Evolutionary conservation across 2,797 vertebrate species (phyloP).

Genomic region (Typhlichthys subterraneus): DNA sequence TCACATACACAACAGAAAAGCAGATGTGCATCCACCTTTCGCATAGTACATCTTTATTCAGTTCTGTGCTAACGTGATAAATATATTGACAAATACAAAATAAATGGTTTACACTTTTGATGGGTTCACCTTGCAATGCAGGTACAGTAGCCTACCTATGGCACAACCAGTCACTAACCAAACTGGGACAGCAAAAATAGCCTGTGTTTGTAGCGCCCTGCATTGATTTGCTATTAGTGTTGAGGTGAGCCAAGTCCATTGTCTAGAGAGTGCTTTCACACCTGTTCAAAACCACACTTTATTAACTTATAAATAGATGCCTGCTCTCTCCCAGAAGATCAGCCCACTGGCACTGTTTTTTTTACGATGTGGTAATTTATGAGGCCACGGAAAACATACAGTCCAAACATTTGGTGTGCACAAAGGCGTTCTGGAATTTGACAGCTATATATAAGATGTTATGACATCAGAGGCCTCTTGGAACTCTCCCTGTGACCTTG

Average conservation of each 20-base stretch:
- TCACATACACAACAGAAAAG: too few species aligned
- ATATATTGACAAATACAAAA: too few species aligned
- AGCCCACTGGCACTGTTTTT: slow-evolving; percentile 31
- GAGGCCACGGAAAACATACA: slow-evolving; percentile 27
- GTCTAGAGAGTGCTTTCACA: slow-evolving; percentile 67
- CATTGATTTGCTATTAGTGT: slow-evolving; percentile 62
- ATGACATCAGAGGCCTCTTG: slow-evolving; percentile 8
- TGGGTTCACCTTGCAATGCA: neutral
- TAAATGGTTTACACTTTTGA: too few species aligned
- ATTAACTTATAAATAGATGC: slow-evolving; percentile 74
- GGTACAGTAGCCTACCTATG: slow-evolving; percentile 4
- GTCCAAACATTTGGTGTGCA: slow-evolving; percentile 18
- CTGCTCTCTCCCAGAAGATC: slow-evolving; percentile 18
- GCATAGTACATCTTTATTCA: too few species aligned
- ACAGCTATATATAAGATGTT: slow-evolving; percentile 7
- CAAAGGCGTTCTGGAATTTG: slow-evolving; percentile 21
- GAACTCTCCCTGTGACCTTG: slow-evolving; percentile 28
- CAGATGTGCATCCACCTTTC: too few species aligned
- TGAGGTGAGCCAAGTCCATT: slow-evolving; percentile 66
- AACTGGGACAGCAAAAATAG: slow-evolving; percentile 51
- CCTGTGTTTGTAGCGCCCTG: slow-evolving; percentile 26
- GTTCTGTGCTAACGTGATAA: too few species aligned
- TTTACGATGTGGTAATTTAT: slow-evolving; percentile 63
- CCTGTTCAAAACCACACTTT: slow-evolving; percentile 69
- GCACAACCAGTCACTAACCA: slow-evolving; percentile 41